Evolutionary conservation across 2,888 invertebrate species (phyloP).

Genomic region (Mantis religiosa): DNA sequence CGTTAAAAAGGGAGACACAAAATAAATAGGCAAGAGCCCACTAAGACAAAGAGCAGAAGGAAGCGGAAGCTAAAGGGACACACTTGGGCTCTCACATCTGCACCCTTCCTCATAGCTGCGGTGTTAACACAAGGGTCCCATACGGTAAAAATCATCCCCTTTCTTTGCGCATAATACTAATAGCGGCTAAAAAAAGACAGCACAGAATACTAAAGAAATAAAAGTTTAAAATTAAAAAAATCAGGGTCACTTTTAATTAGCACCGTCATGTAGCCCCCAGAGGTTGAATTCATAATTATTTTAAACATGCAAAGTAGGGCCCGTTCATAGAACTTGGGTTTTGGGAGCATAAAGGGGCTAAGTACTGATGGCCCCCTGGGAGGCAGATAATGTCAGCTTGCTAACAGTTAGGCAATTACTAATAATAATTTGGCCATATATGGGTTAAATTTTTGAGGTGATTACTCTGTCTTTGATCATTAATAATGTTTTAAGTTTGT

Average conservation of each 20-base stretch:
- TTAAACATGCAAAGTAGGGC: slow-evolving; percentile 12
- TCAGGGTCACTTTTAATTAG: slow-evolving; percentile 17
- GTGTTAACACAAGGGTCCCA: background rate
- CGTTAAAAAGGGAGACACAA: background rate
- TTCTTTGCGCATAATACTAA: background rate
- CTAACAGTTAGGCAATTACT: background rate
- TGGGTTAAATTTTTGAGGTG: background rate
- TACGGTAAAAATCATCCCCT: background rate
- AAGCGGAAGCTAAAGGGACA: background rate
- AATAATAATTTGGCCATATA: background rate
- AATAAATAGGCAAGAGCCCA: background rate
- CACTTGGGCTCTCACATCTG: background rate
- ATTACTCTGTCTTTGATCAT: no score
- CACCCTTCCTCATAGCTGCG: background rate
- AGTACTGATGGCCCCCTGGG: background rate
- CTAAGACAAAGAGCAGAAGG: background rate
- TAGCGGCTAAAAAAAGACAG: background rate
- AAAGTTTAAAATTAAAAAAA: slow-evolving; percentile 4
- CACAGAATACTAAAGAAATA: background rate
- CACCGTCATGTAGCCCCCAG: slow-evolving; percentile 13
- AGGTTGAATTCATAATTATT: slow-evolving; percentile 14
- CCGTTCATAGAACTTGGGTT: background rate
- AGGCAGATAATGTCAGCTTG: background rate
- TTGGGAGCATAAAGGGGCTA: background rate
- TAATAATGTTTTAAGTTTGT: no score